Evolutionary conservation across 1,140 invertebrate genomes (phyloP), one percentile per base, ranked within the genome.

Genomic region (Sycobia sp.): DNA sequence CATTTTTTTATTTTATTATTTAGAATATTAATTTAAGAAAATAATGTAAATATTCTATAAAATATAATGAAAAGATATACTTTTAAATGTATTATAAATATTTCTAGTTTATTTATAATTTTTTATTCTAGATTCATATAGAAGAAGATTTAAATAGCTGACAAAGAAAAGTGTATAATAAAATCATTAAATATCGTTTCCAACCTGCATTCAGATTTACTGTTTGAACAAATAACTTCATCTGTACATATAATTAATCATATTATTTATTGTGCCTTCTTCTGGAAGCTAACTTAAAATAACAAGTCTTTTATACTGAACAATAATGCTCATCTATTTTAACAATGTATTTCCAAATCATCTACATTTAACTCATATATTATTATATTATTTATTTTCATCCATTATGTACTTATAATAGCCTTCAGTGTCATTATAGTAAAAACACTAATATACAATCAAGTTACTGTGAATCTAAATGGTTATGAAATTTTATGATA

Each of bases 101-200:
- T 46, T n/a, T n/a, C 10, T 1, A 25, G 8, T 11, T 9, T 25
- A 25, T 7, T 44, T 13, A 20, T 44, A 16, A 49, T 47, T 57
- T 62, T 25, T 58, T 43, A 56, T 18, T 43, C 18, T 54, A 78
- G 74, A 78, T 78, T 47, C 71, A 76, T 22, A 74, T 78, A 67
- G 64, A 75, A 20, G 73, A 76, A 62, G 75, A 77, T 65, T 65
- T 72, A 38, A 61, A 68, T 10, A 78, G 75, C 56, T 78, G 74
- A 78, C 74, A 53, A 49, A 50, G 55, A 36, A 20, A 18, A 32
- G 20, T 25, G 16, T 1, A 54, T 32, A 32, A 32, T 7, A 32
- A 32, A 32, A 32, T 7, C 11, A 32, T 32, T 32, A 32, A 32
- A 32, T 32, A 11, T 32, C 29, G 11, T 32, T 32, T 32, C 29